Conservation (phyloP, 53 echinoderm and acorn worm species). For the Stichopus horrens region DNA sequence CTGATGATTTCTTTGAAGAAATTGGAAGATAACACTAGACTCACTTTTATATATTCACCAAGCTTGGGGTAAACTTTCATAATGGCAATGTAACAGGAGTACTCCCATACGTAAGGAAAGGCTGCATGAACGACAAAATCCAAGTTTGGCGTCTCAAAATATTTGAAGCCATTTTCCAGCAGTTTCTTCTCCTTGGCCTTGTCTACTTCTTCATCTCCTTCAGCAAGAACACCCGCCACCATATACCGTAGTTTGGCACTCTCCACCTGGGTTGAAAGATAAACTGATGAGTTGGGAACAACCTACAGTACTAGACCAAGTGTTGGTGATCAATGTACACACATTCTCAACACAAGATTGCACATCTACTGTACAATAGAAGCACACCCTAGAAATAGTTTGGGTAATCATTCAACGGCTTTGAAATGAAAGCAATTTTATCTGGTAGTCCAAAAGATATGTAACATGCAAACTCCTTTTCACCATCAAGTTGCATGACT, state of each 20-base stretch:
- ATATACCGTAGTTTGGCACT: constrained; percentile 62
- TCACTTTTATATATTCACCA: constrained; percentile 62
- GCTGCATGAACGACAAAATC: constrained; percentile 63
- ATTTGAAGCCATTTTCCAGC: constrained; percentile 56
- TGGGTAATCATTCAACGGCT: no score
- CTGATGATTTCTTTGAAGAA: not conserved
- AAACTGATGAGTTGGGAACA: not conserved
- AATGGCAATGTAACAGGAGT: constrained; percentile 71
- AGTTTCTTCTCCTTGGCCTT: constrained; percentile 59
- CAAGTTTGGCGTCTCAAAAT: constrained; percentile 67
- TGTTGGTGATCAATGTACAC: no score
- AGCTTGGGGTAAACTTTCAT: constrained; percentile 74
- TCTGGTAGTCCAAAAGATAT: no score
- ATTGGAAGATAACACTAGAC: not conserved
- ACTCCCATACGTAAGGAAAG: constrained; percentile 68
- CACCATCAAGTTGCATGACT: no score
- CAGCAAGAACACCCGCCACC: constrained; percentile 73
- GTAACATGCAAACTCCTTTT: no score
- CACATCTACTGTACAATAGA: no score
- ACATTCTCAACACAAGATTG: no score
- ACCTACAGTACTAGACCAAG: no score
- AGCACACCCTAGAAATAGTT: no score
- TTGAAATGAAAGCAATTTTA: no score
- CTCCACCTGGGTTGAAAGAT: constrained; percentile 53
- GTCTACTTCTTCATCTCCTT: constrained; percentile 61